These are phyloP conservation scores for Synchiropus splendidus DNA, from an alignment of 2,113 vertebrate genomes.

Conservation along the genomic window DNA sequence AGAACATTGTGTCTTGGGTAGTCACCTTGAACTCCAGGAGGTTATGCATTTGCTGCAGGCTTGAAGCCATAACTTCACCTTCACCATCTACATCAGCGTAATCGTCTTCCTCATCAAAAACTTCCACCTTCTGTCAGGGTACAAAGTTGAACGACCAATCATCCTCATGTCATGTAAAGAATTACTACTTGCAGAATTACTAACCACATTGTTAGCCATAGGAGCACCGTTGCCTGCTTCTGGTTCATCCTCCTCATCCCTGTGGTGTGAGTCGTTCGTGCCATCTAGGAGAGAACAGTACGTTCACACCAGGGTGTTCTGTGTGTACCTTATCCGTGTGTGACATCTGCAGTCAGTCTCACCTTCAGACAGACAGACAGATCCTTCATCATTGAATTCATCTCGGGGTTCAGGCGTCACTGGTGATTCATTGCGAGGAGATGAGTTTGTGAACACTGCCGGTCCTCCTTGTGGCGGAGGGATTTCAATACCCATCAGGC, in stretches of 20 bases:
- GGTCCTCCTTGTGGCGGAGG: conserved; percentile 91
- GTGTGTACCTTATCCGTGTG: background rate
- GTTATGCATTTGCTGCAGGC: conserved; percentile 86
- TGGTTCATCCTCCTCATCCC: conserved; percentile 62
- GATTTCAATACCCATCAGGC: conserved; percentile 96
- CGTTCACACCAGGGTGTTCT: conserved; percentile 6
- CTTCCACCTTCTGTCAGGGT: conserved; percentile 85
- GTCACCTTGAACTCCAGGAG: conserved; percentile 89
- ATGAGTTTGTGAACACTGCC: conserved; percentile 80
- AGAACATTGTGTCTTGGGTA: background rate
- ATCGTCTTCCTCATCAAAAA: conserved; percentile 69
- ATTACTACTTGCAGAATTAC: conserved; percentile 1
- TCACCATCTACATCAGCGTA: conserved; percentile 72
- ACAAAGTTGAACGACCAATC: background rate
- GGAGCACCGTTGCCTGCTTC: conserved; percentile 61
- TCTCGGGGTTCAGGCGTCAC: conserved; percentile 74
- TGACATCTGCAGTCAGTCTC: conserved; percentile 3
- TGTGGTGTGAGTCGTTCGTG: conserved; percentile 69
- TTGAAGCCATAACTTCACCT: conserved; percentile 76
- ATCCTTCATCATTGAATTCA: conserved; percentile 80
- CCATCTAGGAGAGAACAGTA: conserved; percentile 69
- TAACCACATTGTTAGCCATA: conserved; percentile 81
- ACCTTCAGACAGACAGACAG: conserved; percentile 89
- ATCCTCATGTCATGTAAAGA: background rate
- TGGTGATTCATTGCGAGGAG: conserved; percentile 69